These are phyloP conservation scores for Arizona elegans DNA, from an alignment of 2,113 vertebrate genomes.

Conservation along the genomic window DNA sequence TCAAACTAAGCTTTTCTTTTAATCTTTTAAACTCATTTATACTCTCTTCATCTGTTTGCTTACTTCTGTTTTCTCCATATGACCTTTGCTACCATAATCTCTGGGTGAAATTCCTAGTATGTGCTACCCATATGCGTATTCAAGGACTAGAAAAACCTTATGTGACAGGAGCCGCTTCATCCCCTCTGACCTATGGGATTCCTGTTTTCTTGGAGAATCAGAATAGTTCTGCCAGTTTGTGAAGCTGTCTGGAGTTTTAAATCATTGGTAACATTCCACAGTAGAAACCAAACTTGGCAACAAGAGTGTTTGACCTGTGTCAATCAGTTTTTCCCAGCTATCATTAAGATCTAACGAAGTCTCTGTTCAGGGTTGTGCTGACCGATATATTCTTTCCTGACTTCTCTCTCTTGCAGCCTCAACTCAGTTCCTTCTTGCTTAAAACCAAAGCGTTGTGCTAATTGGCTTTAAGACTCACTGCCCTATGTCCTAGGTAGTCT, in stretches of 20 bases:
- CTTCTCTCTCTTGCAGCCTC: slow-evolving; percentile 47
- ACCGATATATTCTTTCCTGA: slow-evolving; percentile 56
- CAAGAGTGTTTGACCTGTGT: slow-evolving; percentile 6
- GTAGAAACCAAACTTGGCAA: slow-evolving; percentile 15
- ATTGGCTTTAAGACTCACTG: slow-evolving; percentile 62
- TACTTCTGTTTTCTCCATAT: not conserved
- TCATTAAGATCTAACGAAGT: slow-evolving; percentile 45
- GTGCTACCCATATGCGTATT: too few relatives aligned
- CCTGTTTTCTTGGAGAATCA: not conserved
- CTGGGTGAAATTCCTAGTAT: not conserved
- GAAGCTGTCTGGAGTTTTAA: slow-evolving; percentile 5
- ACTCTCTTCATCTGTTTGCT: not conserved
- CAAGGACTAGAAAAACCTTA: not conserved
- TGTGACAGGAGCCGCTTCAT: not conserved
- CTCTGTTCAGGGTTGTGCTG: slow-evolving; percentile 50
- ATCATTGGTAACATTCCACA: not conserved
- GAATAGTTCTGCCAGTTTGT: not conserved
- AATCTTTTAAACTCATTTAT: not conserved
- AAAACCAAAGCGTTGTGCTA: slow-evolving; percentile 57
- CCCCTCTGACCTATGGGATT: not conserved
- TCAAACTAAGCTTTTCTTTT: not conserved
- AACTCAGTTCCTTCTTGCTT: slow-evolving; percentile 49
- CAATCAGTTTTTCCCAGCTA: not conserved
- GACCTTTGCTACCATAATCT: not conserved
- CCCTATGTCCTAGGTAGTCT: slow-evolving; percentile 53